Evolutionary conservation across 2,113 vertebrate genomes (phyloP), one percentile per base, ranked within the genome.

Genomic region (Engraulis encrasicolus): DNA sequence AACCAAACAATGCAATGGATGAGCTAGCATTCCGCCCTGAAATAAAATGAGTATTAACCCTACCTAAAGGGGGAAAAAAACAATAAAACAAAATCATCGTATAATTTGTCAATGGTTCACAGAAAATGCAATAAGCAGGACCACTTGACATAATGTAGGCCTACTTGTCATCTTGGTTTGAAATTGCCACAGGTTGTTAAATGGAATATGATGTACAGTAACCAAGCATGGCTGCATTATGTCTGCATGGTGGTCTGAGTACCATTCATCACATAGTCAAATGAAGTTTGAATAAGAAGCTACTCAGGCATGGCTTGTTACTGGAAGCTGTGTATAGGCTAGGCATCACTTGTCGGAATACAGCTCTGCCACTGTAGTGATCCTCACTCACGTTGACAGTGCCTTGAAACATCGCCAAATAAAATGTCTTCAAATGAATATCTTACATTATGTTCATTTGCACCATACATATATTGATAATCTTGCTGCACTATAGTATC

Each of bases 391-490:
- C 23, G 11, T 23, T 66, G 23, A 66, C 11, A 9, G 17, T 17
- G 20, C 20, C 19, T 37, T 31, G 52, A 83, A 82, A 85, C 83
- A 88, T 88, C 80, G 81, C 37, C 66, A 74, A 74, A 81, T 86
- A 80, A 83, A 61, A 90, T 88, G 85, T 66, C 49, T 5, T 87
- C 79, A 79, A 85, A 88, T 38, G 71, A 86, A 74, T 87, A 87
- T 89, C 85, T 83, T 89, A 85, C 86, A 89, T 77, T 85, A 83
- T 66, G 31, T 37, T 80, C 80, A 14, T 81, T 82, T 74, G 66
- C 66, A 79, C 82, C 85, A 58, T 86, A 81, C 86, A 84, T 82
- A 82, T 90, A 90, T 78, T 74, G 86, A 89, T 82, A n/a, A 86
- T 80, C 80, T 71, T 84, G 27, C 82, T 50, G 36, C 83, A 86